Percentiles rank a stretch among this genome's conserved stretches.
These are phyloP conservation scores for Prionailurus viverrinus DNA, from an alignment of 2,113 vertebrate genomes.

Conservation along the genomic window DNA sequence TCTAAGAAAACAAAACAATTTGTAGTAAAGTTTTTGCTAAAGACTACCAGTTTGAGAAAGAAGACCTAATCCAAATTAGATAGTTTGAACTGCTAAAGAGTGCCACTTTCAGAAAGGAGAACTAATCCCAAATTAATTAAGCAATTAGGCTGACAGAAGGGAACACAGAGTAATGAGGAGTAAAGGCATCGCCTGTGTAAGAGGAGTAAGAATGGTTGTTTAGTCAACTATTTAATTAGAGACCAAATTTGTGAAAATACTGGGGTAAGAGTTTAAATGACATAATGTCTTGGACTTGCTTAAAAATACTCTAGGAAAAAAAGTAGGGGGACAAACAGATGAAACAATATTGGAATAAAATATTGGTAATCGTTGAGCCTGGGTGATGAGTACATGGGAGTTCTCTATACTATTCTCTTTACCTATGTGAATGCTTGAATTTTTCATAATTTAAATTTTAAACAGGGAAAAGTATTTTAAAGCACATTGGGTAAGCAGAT, in stretches of 20 bases:
- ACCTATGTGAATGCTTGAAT: neutral
- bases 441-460: constrained; percentile 33
- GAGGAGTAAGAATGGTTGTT: constrained; percentile 11
- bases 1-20: neutral
- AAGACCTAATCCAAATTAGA: constrained; percentile 5
- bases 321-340: neutral
- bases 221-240: constrained; percentile 42
- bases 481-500: neutral
- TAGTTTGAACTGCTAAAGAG: neutral
- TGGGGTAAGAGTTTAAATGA: neutral
- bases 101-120: neutral
- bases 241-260: constrained; percentile 30
- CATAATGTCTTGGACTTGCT: neutral
- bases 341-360: constrained; percentile 15
- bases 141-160: constrained; percentile 1
- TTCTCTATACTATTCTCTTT: neutral
- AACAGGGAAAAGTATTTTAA: neutral
- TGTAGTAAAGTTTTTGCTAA: neutral
- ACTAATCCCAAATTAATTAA: constrained; percentile 53
- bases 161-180: neutral
- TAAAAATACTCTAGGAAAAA: neutral
- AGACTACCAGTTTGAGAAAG: neutral
- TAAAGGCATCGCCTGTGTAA: neutral
- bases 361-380: neutral
- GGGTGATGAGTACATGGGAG: neutral